Evolutionary conservation across 2,888 invertebrate species (phyloP), one percentile per base, ranked within the genome.

Genomic region (Cyclophora punctaria): DNA sequence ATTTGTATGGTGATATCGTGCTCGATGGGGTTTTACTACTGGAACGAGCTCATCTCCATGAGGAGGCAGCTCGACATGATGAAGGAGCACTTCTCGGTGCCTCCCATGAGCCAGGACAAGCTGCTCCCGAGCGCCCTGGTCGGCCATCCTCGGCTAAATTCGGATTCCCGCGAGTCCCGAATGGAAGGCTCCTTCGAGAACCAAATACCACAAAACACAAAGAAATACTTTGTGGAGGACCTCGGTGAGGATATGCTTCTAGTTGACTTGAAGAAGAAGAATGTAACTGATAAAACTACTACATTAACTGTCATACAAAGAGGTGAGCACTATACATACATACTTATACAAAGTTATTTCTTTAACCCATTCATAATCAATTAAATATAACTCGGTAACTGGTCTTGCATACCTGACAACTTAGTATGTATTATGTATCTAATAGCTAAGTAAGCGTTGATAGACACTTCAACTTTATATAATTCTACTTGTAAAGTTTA

Each of bases 11-110:
- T 80, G 48, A 66, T 85, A 57, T 80, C 83, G 60, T 78, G 80
- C 63, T 77, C 78, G 7, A 73, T 85, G 46, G 83, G 83, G 44
- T 83, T 83, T 61, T 86, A 83, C 62, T 87, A 79, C 62, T 87
- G 85, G 83, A 84, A 80, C 53, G 87, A 87, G 60, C 75, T 86
- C 71, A 73, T 77, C 52, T 70, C 76, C 0, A 79, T 85, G 80
- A 71, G 79, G 47, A 78, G 75, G 59, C 84, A 87, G 50, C 56
- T 87, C 34, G 87, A 87, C 49, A 56, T 67, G 41, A 67, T 85
- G 41, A 79, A 76, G 52, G 84, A 86, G 49, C 82, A 85, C 56
- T 68, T 81, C 41, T 58, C 80, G 45, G 63, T 76, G 35, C 77
- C 79, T 40, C 81, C 70, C 55, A 54, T 78, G 34, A 72, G 65